Evolutionary conservation across 1,140 invertebrate species (phyloP).

Genomic region (Drosophila trapezifrons): DNA sequence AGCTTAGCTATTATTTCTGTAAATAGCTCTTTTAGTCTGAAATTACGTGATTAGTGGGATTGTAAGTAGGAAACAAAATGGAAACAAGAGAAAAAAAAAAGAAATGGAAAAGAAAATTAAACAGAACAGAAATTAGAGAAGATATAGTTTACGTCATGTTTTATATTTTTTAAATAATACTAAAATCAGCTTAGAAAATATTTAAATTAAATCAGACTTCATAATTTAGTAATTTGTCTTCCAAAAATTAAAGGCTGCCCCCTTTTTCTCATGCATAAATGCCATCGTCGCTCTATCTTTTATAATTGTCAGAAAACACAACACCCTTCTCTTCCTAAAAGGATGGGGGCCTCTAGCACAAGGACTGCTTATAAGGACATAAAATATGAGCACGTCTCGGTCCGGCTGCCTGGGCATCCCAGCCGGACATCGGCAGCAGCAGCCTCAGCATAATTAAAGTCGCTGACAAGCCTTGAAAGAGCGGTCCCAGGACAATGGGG

Average conservation of each 20-base stretch:
- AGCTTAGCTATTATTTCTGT: slow-evolving; percentile 1
- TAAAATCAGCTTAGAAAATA: not conserved
- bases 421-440: slow-evolving; percentile 47
- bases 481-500: slow-evolving; percentile 13
- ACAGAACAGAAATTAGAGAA: not conserved
- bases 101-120: no score
- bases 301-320: slow-evolving; percentile 14
- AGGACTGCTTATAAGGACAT: slow-evolving; percentile 45
- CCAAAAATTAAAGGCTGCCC: not conserved
- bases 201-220: slow-evolving; percentile 1
- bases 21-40: not conserved
- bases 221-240: not conserved
- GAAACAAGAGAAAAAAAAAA: not conserved
- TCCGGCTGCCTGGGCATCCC: slow-evolving; percentile 26
- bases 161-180: not conserved
- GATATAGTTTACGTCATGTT: not conserved
- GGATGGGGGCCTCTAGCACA: slow-evolving; percentile 4
- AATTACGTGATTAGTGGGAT: not conserved
- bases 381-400: slow-evolving; percentile 61
- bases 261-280: not conserved
- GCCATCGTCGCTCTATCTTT: slow-evolving; percentile 5
- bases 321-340: not conserved
- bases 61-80: no score
- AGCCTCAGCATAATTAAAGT: slow-evolving; percentile 63
- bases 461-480: slow-evolving; percentile 51